Evolutionary conservation across 2,113 vertebrate species (phyloP).

Genomic region (Saguinus midas): DNA sequence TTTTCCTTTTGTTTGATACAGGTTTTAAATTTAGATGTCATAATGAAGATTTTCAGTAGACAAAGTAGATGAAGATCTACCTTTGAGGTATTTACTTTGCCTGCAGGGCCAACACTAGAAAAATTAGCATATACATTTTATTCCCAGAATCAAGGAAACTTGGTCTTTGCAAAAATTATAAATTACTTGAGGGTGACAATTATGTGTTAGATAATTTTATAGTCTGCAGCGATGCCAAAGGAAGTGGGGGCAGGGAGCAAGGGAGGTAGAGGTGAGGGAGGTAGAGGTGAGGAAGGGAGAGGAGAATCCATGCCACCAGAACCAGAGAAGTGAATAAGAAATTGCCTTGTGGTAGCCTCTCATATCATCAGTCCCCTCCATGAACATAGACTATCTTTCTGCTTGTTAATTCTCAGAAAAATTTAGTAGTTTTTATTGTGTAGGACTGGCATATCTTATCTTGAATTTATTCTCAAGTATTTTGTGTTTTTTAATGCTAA

Average conservation of each 20-base stretch:
- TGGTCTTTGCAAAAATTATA: not conserved
- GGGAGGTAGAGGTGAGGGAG: not conserved
- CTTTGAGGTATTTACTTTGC: not conserved
- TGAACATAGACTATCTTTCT: not conserved
- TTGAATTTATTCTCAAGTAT: not conserved
- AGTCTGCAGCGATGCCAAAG: not conserved
- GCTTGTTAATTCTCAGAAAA: not conserved
- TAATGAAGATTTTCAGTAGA: not conserved
- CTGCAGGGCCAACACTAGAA: not conserved
- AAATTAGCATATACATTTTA: not conserved
- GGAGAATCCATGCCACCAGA: not conserved
- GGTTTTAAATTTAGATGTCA: not conserved
- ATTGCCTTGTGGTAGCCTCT: not conserved
- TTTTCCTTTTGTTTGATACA: not conserved
- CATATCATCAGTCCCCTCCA: not conserved
- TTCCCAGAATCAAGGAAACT: not conserved
- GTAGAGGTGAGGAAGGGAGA: too few species aligned
- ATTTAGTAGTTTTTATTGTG: not conserved
- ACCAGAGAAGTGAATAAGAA: not conserved
- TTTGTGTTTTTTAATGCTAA: not conserved
- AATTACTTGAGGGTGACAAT: not conserved
- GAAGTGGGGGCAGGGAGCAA: too few species aligned
- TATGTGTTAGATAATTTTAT: not conserved
- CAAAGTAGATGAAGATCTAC: not conserved
- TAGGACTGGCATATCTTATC: not conserved